These are phyloP conservation scores for Ammodytes marinus DNA, from an alignment of 2,113 vertebrate genomes.

Conservation along the genomic window DNA sequence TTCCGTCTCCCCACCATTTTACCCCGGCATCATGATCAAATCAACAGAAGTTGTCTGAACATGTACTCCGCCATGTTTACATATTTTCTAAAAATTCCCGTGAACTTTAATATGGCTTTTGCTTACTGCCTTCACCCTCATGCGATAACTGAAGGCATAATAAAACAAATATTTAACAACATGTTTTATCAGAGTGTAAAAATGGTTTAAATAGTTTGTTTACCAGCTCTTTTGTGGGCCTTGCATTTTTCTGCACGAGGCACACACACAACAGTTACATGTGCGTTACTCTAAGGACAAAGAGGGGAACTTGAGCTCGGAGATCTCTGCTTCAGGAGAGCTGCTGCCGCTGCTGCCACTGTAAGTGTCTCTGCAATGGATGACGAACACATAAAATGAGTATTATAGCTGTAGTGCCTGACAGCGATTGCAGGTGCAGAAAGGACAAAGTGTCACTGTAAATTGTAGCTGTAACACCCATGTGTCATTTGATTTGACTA, in stretches of 20 bases:
- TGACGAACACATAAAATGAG: slow-evolving; percentile 11
- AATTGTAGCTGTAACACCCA: slow-evolving; percentile 4
- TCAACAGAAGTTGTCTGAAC: neutral
- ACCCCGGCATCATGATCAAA: neutral
- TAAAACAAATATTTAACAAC: slow-evolving; percentile 17
- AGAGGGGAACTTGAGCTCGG: slow-evolving; percentile 89
- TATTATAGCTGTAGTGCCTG: neutral
- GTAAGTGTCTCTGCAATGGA: slow-evolving; percentile 91
- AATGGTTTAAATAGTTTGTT: slow-evolving; percentile 2
- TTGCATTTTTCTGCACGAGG: slow-evolving; percentile 7
- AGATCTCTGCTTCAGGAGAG: slow-evolving; percentile 92
- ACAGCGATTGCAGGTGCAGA: neutral
- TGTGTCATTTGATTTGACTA: neutral
- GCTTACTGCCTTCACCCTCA: slow-evolving; percentile 2
- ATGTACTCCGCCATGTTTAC: neutral
- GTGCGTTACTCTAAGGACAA: slow-evolving; percentile 70
- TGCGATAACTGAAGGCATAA: neutral
- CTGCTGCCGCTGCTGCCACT: slow-evolving; percentile 92
- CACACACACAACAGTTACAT: slow-evolving; percentile 4
- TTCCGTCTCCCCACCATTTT: neutral
- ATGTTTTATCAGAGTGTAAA: neutral
- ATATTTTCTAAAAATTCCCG: neutral
- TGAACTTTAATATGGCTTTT: neutral
- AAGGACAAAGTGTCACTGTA: neutral
- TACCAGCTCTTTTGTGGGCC: neutral